Evolutionary conservation across 2,888 invertebrate genomes (phyloP).

Genomic region (Euproctis similis): DNA sequence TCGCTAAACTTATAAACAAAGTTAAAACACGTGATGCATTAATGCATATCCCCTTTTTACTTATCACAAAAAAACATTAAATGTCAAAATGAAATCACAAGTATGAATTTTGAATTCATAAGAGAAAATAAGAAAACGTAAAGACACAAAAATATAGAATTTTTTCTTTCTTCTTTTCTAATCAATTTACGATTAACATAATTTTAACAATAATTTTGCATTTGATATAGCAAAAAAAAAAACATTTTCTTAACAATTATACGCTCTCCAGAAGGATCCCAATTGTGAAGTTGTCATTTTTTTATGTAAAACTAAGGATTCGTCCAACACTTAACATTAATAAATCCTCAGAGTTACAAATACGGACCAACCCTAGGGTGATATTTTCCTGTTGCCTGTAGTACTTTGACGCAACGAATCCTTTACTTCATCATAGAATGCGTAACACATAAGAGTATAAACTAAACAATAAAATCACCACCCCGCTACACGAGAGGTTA

Average conservation of each 20-base stretch:
- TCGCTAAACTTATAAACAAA: constrained; percentile 43
- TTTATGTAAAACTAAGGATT: constrained; percentile 4
- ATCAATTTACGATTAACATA: constrained; percentile 42
- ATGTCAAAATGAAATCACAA: constrained; percentile 77
- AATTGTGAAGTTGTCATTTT: constrained; percentile 19
- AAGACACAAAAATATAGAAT: constrained; percentile 65
- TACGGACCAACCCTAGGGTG: no score
- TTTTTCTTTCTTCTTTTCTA: constrained; percentile 38
- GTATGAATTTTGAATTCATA: constrained; percentile 76
- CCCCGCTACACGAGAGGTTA: constrained; percentile 30
- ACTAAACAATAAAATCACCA: constrained; percentile 18
- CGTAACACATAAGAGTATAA: constrained; percentile 13
- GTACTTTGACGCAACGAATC: no score
- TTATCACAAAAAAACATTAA: constrained; percentile 76
- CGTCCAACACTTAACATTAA: no score
- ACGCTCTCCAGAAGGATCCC: constrained; percentile 47
- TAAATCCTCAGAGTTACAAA: no score
- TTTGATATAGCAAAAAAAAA: constrained; percentile 37
- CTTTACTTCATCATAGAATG: not conserved
- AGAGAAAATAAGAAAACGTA: constrained; percentile 45
- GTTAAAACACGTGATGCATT: constrained; percentile 66
- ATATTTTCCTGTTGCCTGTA: no score
- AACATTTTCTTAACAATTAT: constrained; percentile 40
- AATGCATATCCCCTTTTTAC: constrained; percentile 68
- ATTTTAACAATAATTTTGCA: constrained; percentile 45